Conservation (phyloP, 2,797 vertebrate species). For the Channallabes apus region DNA sequence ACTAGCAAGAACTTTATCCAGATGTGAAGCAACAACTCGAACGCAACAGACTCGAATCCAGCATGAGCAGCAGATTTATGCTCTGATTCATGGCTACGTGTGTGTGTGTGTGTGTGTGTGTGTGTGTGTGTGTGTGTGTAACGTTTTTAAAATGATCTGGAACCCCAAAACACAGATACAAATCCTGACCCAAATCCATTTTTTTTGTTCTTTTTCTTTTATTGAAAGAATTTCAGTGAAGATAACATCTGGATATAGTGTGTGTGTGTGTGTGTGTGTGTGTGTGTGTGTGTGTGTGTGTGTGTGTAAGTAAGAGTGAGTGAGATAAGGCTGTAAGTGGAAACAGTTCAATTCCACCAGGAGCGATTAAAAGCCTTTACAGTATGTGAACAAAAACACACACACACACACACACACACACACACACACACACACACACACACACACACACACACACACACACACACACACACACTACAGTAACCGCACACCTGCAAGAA, state of each 20-base stretch:
- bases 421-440: background rate
- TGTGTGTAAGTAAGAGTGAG: too few relatives aligned
- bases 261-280: background rate
- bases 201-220: slow-evolving; percentile 11
- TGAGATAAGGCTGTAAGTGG: background rate
- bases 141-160: slow-evolving; percentile 20
- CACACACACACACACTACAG: background rate
- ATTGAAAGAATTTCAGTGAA: slow-evolving; percentile 15
- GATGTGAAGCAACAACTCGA: slow-evolving; percentile 30
- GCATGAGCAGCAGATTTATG: slow-evolving; percentile 16
- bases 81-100: slow-evolving; percentile 15
- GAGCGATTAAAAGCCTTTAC: slow-evolving; percentile 5
- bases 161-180: background rate
- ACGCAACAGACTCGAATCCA: slow-evolving; percentile 18
- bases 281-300: too few relatives aligned
- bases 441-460: background rate
- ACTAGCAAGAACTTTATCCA: background rate
- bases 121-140: background rate
- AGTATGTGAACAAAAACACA: background rate
- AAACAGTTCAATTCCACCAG: background rate
- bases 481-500: background rate
- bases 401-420: background rate
- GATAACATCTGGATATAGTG: slow-evolving; percentile 26
- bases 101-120: background rate
- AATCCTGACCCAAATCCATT: slow-evolving; percentile 1